Evolutionary conservation across 2,113 vertebrate genomes (phyloP), one percentile per base, ranked within the genome.

Genomic region (Clarias macrocephalus): DNA sequence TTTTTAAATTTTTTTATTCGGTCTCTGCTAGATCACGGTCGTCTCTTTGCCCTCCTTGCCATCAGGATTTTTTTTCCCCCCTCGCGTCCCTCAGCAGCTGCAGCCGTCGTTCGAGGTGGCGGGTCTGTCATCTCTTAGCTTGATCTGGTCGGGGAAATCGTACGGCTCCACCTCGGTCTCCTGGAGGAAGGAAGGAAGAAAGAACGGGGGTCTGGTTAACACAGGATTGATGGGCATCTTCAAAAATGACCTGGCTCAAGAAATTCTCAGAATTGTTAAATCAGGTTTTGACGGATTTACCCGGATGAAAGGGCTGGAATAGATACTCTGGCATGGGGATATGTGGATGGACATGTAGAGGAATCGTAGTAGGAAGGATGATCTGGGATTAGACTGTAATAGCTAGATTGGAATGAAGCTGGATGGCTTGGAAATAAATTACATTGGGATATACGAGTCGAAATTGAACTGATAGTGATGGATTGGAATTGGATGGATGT

Each of bases 141-240:
- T 97, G 94, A 97, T 97, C 90, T 96, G 96, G 86, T 97, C 96
- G 0, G 97, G 96, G 90, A 97, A 97, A 92, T 97, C 97, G 92
- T 97, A 97, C 85, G 96, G 95, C 93, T 97, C 96, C 93, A 97
- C 96, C 90, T 97, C 97, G 0, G 96, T 95, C 92, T 97, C 96
- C 97, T 97, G 88, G 54, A 85, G 56, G 28, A 62, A 30, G 48
- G 8, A 52, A 59, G 15, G 28, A 62, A 30, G 54, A 5, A 52
- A 59, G 15, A 56, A 83, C 15, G 1, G 23, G 62, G 21, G 9
- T 48, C 37, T 0, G 48, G 7, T 52, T 54, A 76, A 76, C 42
- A 72, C 30, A 42, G 30, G 18, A 21, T 42, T 3, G 33, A 72
- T 1, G 4, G 9, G 16, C 0, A 60, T 18, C 28, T 37, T 25